A percentile compares a stretch with the other conserved stretches of the same genome.
Evolutionary conservation across 2,888 invertebrate genomes (phyloP).

Genomic region (Tiliacea citrago): DNA sequence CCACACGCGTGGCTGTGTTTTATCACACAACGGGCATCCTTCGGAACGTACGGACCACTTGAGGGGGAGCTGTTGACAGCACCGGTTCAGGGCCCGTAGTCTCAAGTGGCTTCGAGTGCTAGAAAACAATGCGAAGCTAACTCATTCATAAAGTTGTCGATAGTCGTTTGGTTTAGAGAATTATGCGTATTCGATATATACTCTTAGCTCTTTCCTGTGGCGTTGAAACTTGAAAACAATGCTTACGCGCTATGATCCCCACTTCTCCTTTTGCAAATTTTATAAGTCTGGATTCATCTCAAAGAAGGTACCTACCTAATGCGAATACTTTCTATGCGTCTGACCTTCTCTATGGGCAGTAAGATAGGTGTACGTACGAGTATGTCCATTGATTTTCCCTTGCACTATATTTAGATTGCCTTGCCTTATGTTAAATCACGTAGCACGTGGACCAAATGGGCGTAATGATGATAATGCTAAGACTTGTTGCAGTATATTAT

Average conservation of each 20-base stretch:
- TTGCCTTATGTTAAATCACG: neutral
- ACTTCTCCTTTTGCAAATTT: neutral
- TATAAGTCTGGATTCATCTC: neutral
- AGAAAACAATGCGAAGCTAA: slow-evolving; percentile 22
- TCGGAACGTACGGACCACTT: slow-evolving; percentile 38
- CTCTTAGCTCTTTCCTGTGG: neutral
- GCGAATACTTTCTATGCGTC: neutral
- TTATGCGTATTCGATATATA: neutral
- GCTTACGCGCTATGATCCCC: neutral
- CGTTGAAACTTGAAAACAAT: neutral
- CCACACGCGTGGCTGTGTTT: slow-evolving; percentile 48
- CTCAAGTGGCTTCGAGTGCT: slow-evolving; percentile 49
- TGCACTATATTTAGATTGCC: neutral
- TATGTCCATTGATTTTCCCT: neutral
- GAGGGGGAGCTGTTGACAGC: slow-evolving; percentile 56
- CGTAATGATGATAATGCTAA: too few relatives aligned
- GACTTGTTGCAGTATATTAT: too few relatives aligned
- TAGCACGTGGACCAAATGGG: too few relatives aligned
- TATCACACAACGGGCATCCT: slow-evolving; percentile 47
- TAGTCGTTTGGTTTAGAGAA: neutral
- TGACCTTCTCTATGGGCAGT: neutral
- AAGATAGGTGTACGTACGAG: too few relatives aligned
- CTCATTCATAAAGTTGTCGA: slow-evolving; percentile 19
- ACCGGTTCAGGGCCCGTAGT: slow-evolving; percentile 15
- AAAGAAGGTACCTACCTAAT: neutral